Evolutionary conservation across 2,797 vertebrate species (phyloP).

Genomic region (Phalloptychus januarius): DNA sequence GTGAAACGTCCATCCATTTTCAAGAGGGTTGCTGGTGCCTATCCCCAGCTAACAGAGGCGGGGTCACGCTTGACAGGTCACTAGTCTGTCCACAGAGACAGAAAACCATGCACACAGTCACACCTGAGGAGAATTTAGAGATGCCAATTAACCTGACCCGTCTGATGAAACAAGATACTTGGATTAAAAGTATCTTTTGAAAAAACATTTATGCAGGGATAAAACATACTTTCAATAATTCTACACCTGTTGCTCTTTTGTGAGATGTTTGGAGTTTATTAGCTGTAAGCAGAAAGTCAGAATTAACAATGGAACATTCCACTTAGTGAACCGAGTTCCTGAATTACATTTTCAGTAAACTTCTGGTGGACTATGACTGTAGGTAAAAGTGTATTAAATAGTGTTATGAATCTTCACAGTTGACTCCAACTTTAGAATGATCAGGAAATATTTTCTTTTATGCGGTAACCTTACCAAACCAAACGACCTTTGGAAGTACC

Average conservation of each 20-base stretch:
- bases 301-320: neutral
- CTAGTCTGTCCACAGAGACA: too few relatives aligned
- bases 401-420: neutral
- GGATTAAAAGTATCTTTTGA: neutral
- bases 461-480: neutral
- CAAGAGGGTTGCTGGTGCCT: too few relatives aligned
- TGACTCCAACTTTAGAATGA: neutral
- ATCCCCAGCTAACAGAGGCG: too few relatives aligned
- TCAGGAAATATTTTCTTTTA: neutral
- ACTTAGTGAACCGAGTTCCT: neutral
- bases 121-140: too few relatives aligned
- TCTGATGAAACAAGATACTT: neutral
- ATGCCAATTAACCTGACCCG: too few relatives aligned
- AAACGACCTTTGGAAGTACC: neutral
- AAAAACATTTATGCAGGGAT: neutral
- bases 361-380: neutral
- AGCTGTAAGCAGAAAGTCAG: neutral
- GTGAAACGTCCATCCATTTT: too few relatives aligned
- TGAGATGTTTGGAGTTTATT: neutral
- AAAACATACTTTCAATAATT: neutral
- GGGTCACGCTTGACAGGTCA: too few relatives aligned
- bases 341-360: neutral
- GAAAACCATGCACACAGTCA: too few relatives aligned
- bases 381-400: neutral
- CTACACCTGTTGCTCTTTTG: neutral